Evolutionary conservation across 1,140 invertebrate genomes (phyloP), one percentile per base, ranked within the genome.

Genomic region (Samia ricini): DNA sequence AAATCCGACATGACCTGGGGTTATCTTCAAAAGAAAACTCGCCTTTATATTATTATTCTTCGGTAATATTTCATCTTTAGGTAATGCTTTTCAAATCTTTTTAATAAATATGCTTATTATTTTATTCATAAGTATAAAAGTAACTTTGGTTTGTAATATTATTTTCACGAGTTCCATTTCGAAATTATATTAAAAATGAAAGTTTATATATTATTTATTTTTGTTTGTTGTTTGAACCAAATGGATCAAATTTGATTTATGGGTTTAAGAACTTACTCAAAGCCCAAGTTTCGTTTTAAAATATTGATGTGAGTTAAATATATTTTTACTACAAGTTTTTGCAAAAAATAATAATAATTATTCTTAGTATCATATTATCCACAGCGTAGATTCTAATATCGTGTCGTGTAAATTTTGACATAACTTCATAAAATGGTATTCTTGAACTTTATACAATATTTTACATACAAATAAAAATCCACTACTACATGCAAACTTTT

Each of bases 1-100:
- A 57, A 57, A 19, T 42, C 56, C 56, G 33, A 33, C 20, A 33
- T 57, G 56, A 57, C 33, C 56, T 18, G 33, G 33, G 56, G 56
- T 20, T 57, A 19, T 57, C 33, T 26, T 42, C 29, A 57, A 57
- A 57, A 18, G 56, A 33, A 57, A 57, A 23, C 21, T 42, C 33
- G 33, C 33, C 1, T 42, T 42, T 42, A 51, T 51, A 51, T 51
- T 51, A 20, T 8, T 51, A 42, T 42, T 42, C 33, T 42, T 42
- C 12, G 33, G 33, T 42, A 42, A 42, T 42, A 15, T 42, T 42
- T 42, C 33, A 42, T 42, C 33, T 42, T 42, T 42, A 15, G 33
- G 33, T 42, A 42, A 42, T 42, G 33, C 33, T 15, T 42, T 42
- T 4, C 7, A 15, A 42, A 42, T 42, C 33, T 42, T 42, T 42